Base-by-base conservation (phyloP, 2,797 vertebrate genomes). In the Melanotaenia trifasciata region DNA sequence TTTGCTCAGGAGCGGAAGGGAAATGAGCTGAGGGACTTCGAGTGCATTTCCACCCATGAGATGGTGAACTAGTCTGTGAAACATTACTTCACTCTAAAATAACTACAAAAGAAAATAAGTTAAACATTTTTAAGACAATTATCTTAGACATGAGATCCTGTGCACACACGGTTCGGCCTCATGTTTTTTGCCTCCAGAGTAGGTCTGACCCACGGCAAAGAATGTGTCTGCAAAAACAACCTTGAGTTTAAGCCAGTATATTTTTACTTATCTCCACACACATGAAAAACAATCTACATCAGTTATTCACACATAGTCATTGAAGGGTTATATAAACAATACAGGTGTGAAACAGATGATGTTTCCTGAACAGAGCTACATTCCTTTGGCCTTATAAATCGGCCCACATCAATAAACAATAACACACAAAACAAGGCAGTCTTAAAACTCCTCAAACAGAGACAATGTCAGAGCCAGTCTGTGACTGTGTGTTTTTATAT, bases 381-480 rank as follows among this genome's bases (percentile, higher is more conserved):
- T 84, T 84, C 78, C 79, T 72, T 68, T 33, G 68, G 67, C 13
- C 3, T 74, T 58, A 64, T 33, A 38, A 81, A 81, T 77, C 72
- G 75, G 66, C 70, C 11, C 56, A 51, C 35, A 83, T 87, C 87
- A 76, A 88, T 82, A 86, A 79, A 85, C 76, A 69, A 63, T 80
- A 74, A 76, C 54, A 82, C 61, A 84, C 45, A 32, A 51, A 67
- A 62, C 40, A 43, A 58, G 26, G 45, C 30, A 20, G 45, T 63
- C 43, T 51, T 36, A 24, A 20, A 75, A 79, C 8, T 70, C 53
- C 40, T 72, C 28, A 14, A 54, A 61, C 12, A 20, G 3, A 59
- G 35, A 33, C 11, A 22, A 5, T 22, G 11, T 45, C 65, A 63
- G 22, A 63, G 66, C 4, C 24, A 8, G 22, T 35, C 28, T 70